phyloP scores from a whole-genome alignment of 64 coral and sea anemone species.

The Anthopleura sola region DNA sequence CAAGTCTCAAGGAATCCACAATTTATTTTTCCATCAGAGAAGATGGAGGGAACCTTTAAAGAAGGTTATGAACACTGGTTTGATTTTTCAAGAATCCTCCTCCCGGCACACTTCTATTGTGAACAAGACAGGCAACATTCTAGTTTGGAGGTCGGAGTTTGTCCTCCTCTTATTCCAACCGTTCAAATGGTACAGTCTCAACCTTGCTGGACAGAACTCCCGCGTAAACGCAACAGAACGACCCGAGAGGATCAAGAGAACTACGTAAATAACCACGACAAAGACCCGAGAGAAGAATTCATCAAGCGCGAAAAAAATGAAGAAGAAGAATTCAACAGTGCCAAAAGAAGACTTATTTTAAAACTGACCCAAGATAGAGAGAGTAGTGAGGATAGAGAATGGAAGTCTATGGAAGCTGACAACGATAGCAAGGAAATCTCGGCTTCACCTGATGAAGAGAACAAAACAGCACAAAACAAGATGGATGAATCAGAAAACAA shows the following conservation, averaged over 20 bases:
- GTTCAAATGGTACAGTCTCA: neutral
- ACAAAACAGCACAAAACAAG: neutral
- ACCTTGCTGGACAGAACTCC: neutral
- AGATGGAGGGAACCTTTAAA: neutral
- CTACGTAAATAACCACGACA: neutral
- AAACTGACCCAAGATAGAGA: neutral
- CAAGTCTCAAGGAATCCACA: neutral
- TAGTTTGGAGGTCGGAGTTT: neutral
- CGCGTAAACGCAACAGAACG: neutral
- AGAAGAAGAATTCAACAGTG: neutral
- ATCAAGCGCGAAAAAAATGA: neutral
- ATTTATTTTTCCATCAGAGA: neutral
- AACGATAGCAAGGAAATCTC: neutral
- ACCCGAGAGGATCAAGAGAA: neutral
- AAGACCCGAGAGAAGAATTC: neutral
- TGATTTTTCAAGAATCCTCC: neutral
- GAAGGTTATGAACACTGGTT: neutral
- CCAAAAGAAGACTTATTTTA: neutral
- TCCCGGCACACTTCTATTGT: neutral
- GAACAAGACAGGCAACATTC: neutral
- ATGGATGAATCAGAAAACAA: constrained; percentile 7
- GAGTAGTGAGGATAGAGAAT: neutral
- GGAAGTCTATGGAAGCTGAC: neutral
- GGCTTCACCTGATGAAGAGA: neutral
- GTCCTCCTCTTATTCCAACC: neutral